Base-by-base conservation (phyloP, 2,113 vertebrate species). In the Entomyzon cyanotis region DNA sequence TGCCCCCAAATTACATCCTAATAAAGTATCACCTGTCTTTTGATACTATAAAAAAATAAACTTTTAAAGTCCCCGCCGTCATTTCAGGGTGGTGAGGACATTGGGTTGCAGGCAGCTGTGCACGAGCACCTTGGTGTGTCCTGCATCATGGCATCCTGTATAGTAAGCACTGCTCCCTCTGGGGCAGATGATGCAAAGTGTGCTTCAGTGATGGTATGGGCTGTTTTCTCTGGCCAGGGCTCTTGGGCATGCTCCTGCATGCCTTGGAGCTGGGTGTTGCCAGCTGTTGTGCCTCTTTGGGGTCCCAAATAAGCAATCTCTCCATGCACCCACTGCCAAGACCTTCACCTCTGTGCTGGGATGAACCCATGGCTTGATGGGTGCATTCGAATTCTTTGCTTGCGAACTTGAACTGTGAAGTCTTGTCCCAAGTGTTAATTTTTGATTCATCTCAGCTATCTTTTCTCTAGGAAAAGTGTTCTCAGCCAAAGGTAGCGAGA, bases 111-210 rank as follows among this genome's bases (percentile, higher is more conserved):
- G 82, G 75, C 7, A 82, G 46, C 19, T 22, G 7, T 64, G 65
- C 33, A 11, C 0, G 0, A 83, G 22, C 7, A 2, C 31, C 44
- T 44, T 33, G 71, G 35, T 10, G 28, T 70, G 78, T 46, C 44
- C 44, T 1, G 0, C n/a, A 6, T 53, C 18, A 5, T 0, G 5
- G 9, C 50, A 12, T 76, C 33, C 37, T 73, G 0, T 8, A 1
- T 4, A 23, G 55, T 42, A 15, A 31, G 42, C 10, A 8, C 19
- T 11, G 12, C 35, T 69, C 17, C 25, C 42, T 85, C 50, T 2
- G 3, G 56, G 59, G 33, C 39, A 77, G 39, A 6, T 16, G 56
- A 46, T 42, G 28, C 24, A 33, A 35, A 42, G 13, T 41, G 58
- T 81, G 24, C 18, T 23, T 60, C 59, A 19, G 27, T 55, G 39